These are phyloP conservation scores for Ruditapes philippinarum DNA, from an alignment of 1,140 invertebrate genomes.

Conservation along the genomic window DNA sequence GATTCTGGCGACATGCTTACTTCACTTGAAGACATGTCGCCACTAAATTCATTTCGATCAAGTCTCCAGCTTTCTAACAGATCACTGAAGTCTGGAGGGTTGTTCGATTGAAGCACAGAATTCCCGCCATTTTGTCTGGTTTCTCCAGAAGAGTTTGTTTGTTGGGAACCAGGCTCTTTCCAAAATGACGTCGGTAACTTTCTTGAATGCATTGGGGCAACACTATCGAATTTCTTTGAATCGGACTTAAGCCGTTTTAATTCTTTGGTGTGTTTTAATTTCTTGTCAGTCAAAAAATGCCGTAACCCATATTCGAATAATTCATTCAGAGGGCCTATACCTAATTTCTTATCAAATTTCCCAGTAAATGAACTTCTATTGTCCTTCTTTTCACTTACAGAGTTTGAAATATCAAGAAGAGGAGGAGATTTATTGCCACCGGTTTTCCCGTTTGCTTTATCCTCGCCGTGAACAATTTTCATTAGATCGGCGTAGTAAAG, in stretches of 20 bases:
- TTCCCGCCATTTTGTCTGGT: conserved; percentile 24
- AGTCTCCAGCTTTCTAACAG: conserved; percentile 81
- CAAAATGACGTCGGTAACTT: conserved; percentile 83
- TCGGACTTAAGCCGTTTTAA: conserved; percentile 73
- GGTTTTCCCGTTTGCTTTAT: conserved; percentile 60
- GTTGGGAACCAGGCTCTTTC: conserved; percentile 73
- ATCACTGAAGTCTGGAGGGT: conserved; percentile 83
- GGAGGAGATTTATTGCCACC: conserved; percentile 60
- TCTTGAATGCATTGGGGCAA: conserved; percentile 80
- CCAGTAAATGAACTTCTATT: conserved; percentile 77
- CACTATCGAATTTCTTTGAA: conserved; percentile 72
- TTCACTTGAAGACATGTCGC: conserved; percentile 77
- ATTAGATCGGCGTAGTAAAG: conserved; percentile 83
- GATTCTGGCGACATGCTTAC: conserved; percentile 72
- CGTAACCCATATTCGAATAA: conserved; percentile 81
- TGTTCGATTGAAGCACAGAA: conserved; percentile 53
- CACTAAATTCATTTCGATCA: conserved; percentile 70
- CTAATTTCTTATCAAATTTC: conserved; percentile 75
- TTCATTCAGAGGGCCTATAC: conserved; percentile 80
- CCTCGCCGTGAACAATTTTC: conserved; percentile 82
- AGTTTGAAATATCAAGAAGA: conserved; percentile 56
- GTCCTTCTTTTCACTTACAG: conserved; percentile 53
- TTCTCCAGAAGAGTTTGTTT: conserved; percentile 35
- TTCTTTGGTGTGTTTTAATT: conserved; percentile 72
- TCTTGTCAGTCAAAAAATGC: conserved; percentile 70